These are phyloP conservation scores for Nymphicus hollandicus DNA, from an alignment of 2,113 vertebrate genomes.

Conservation along the genomic window DNA sequence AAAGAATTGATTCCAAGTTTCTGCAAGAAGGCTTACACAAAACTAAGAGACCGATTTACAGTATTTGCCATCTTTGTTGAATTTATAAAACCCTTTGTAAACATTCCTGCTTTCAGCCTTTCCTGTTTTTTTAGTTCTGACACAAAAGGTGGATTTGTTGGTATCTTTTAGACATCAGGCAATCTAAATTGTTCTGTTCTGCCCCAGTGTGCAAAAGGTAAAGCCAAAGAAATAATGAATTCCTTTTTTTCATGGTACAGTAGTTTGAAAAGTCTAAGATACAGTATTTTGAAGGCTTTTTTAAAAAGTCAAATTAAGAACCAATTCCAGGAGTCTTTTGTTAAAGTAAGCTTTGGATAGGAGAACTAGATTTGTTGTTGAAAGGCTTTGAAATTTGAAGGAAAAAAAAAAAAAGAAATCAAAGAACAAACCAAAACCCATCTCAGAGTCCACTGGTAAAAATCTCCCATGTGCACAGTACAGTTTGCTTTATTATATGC, in stretches of 20 bases:
- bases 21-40: not conserved
- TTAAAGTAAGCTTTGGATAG: not conserved
- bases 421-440: not conserved
- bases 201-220: not conserved
- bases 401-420: not conserved
- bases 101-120: not conserved
- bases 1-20: not conserved
- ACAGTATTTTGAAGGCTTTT: not conserved
- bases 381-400: not conserved
- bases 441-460: not conserved
- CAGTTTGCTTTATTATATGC: not conserved
- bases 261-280: not conserved
- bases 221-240: slow-evolving; percentile 2
- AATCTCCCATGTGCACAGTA: not conserved
- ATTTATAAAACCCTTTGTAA: slow-evolving; percentile 31
- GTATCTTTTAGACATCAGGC: not conserved
- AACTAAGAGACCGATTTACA: not conserved
- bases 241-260: not conserved
- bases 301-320: not conserved
- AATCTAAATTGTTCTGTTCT: not conserved
- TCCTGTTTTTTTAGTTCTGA: slow-evolving; percentile 20
- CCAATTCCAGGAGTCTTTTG: not conserved
- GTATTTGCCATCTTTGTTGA: slow-evolving; percentile 15
- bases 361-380: not conserved
- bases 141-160: slow-evolving; percentile 22